A percentile compares a stretch with the other conserved stretches of the same genome.
phyloP scores from a whole-genome alignment of 1,140 invertebrate species.

The Ips typographus region DNA sequence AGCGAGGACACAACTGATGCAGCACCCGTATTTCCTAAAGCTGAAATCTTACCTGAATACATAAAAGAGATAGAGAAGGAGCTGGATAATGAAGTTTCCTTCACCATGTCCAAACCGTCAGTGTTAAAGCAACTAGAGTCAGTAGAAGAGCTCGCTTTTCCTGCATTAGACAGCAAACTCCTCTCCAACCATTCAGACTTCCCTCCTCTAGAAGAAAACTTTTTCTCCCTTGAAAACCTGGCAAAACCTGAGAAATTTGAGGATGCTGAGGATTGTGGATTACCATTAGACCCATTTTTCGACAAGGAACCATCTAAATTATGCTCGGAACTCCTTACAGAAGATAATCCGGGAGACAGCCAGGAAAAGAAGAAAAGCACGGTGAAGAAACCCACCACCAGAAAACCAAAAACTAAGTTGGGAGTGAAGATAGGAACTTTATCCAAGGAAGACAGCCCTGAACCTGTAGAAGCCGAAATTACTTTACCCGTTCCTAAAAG shows the following conservation, averaged over 20 bases:
- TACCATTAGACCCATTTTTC: slow-evolving; percentile 23
- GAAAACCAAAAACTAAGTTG: slow-evolving; percentile 50
- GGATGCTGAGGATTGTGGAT: slow-evolving; percentile 39
- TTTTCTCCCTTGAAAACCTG: slow-evolving; percentile 35
- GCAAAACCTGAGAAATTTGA: slow-evolving; percentile 38
- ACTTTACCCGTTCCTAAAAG: slow-evolving; percentile 38
- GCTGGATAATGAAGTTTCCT: slow-evolving; percentile 23
- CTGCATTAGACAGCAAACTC: slow-evolving; percentile 23
- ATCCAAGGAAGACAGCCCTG: slow-evolving; percentile 33
- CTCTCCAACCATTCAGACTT: slow-evolving; percentile 24
- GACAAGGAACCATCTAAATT: slow-evolving; percentile 9
- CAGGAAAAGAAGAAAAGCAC: slow-evolving; percentile 18
- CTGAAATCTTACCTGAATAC: slow-evolving; percentile 3
- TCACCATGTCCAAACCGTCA: neutral
- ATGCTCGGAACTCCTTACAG: slow-evolving; percentile 13
- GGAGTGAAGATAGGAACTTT: slow-evolving; percentile 46
- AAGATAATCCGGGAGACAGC: slow-evolving; percentile 40
- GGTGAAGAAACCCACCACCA: slow-evolving; percentile 7
- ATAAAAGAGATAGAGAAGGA: slow-evolving; percentile 17
- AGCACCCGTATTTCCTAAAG: neutral
- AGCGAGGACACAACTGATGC: neutral
- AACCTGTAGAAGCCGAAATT: slow-evolving; percentile 30
- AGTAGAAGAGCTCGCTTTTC: slow-evolving; percentile 25
- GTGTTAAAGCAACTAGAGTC: neutral
- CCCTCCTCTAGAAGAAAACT: slow-evolving; percentile 37